Conservation (phyloP, 2,113 vertebrate genomes). For the Nannobrachium achirus region DNA sequence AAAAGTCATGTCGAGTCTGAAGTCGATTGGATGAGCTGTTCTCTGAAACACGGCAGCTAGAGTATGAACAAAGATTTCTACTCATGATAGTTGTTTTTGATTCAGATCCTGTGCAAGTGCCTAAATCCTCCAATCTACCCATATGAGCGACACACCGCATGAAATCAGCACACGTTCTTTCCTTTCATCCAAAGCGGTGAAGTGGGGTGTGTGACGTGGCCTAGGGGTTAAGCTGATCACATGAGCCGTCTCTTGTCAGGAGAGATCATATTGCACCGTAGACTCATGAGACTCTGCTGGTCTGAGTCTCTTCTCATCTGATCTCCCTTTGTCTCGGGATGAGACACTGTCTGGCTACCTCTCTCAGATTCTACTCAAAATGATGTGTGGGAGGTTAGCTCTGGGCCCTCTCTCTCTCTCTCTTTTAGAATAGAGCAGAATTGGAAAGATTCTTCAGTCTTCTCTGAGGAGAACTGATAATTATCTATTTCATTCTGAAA, state of each 20-base stretch:
- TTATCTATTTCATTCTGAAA: too few relatives aligned
- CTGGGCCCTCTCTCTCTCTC: too few relatives aligned
- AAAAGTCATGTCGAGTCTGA: too few relatives aligned
- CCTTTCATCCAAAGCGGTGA: constrained; percentile 67
- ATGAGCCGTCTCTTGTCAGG: constrained; percentile 70
- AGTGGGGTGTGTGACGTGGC: constrained; percentile 60
- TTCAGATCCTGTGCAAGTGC: constrained; percentile 15
- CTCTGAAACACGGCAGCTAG: too few relatives aligned
- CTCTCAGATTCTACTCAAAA: not conserved
- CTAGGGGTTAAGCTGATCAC: constrained; percentile 68
- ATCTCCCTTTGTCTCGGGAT: constrained; percentile 5
- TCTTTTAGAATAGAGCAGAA: not conserved
- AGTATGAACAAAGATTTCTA: not conserved
- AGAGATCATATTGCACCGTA: constrained; percentile 59
- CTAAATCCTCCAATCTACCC: constrained; percentile 28
- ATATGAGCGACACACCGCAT: constrained; percentile 34
- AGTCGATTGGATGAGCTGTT: too few relatives aligned
- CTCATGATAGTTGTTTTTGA: not conserved
- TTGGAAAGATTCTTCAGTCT: not conserved
- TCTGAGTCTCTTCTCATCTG: constrained; percentile 20
- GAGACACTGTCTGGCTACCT: constrained; percentile 12
- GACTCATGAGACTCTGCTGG: constrained; percentile 26
- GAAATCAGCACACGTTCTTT: constrained; percentile 60
- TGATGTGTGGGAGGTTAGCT: too few relatives aligned
- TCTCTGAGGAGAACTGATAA: too few relatives aligned